Evolutionary conservation across 2,888 invertebrate species (phyloP), one percentile per base, ranked within the genome.

Genomic region (Synanthedon vespiformis): DNA sequence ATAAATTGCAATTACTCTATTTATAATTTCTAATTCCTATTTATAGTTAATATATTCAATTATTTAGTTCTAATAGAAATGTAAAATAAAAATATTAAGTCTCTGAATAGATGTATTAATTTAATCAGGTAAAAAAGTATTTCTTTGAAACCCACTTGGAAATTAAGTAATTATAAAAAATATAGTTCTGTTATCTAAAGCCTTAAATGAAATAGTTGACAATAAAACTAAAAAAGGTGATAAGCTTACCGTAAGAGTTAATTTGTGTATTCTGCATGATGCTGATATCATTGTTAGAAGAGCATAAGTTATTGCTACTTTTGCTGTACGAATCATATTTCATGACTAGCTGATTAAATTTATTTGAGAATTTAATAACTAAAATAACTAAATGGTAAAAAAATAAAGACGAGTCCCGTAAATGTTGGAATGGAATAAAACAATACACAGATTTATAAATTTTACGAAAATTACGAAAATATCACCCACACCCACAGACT

Each of bases 251-350:
- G 74, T 72, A 59, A 85, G 80, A 58, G 75, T 72, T 58, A 85
- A 67, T 63, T 84, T 83, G 70, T 84, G 85, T 67, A 84, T 83
- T 64, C 84, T 77, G 61, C 77, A 74, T 13, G 72, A 72, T 50
- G 75, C 82, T 41, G 66, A 64, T 41, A 67, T 62, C 56, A 64
- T 61, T 54, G 67, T 55, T 53, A 77, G 57, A 56, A 76, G 53
- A 48, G 74, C 56, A 53, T 62, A 61, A 52, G 76, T 57, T 55
- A 70, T 58, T 60, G 56, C 52, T 48, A 62, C 68, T 61, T 68
- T 68, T 59, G 69, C 54, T 57, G 63, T 56, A 59, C 61, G 57
- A 73, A 72, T 53, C 56, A 56, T 56, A 52, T 56, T 56, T 54
- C 56, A 56, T 56, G 56, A 56, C 56, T 56, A 56, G 53, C 50